A percentile compares a stretch with the other conserved stretches of the same genome.
These are phyloP conservation scores for Centropus bengalensis DNA, from an alignment of 2,113 vertebrate species.

Conservation along the genomic window DNA sequence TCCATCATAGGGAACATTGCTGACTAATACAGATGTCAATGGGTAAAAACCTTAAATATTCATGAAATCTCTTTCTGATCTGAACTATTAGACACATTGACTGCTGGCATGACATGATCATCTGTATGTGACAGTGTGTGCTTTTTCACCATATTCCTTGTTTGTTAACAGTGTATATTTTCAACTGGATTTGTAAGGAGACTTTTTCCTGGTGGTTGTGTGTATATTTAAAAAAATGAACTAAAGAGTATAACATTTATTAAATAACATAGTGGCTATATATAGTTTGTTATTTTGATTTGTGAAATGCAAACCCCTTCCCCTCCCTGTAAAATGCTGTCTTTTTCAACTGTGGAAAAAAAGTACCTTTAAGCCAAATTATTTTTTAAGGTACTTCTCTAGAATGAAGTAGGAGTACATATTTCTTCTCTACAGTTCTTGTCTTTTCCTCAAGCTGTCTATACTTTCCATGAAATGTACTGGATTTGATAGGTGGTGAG, in stretches of 20 bases:
- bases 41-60: slow-evolving; percentile 22
- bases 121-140: background rate
- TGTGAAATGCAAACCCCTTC: background rate
- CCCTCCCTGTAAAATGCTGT: background rate
- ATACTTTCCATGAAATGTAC: background rate
- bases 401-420: background rate
- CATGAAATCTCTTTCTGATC: background rate
- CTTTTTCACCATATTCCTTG: background rate
- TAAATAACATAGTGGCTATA: background rate
- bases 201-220: background rate
- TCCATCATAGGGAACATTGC: background rate
- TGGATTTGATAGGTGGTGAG: background rate
- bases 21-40: background rate
- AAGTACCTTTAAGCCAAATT: background rate
- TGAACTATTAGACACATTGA: background rate
- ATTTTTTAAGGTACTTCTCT: background rate
- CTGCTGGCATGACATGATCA: background rate
- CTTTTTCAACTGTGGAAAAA: background rate
- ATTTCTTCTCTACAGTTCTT: background rate
- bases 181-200: background rate
- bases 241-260: background rate
- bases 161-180: background rate
- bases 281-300: background rate
- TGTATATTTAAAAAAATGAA: background rate
- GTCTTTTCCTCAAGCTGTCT: background rate